Base-by-base conservation (phyloP, 1,140 invertebrate species). In the Brachionus calyciflorus region DNA sequence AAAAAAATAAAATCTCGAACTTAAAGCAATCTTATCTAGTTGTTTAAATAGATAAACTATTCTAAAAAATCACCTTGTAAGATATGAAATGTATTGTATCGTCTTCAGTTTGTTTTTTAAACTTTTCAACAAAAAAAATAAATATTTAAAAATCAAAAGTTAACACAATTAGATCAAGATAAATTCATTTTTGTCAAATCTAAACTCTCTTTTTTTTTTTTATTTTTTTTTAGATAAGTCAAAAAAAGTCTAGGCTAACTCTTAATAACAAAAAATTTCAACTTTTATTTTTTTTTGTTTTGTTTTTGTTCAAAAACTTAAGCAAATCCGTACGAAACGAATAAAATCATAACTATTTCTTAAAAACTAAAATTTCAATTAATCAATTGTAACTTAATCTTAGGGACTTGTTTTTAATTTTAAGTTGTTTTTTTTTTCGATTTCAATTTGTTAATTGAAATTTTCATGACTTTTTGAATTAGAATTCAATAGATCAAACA, bases 131-230 rank as follows among this genome's bases (percentile, higher is more conserved):
- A 19, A 60, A 37, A 60, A 60, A 37, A 33, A 60, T 60, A 60
- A 60, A 60, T 60, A 60, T 60, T 60, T 60, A 37, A 60, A 60
- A 60, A 60, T 60, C 55, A 60, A 60, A 60, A 60, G 55, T 60
- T 33, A 60, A 60, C 3, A 37, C 3, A 60, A 60, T 33, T 28
- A 12, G 55, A 60, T 60, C 30, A 60, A 60, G 55, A 60, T 60
- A 60, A 60, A 55, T 55, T 55, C 33, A 28, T 24, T 55, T 28
- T 28, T 28, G 28, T 28, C 33, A 28, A n/a, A 55, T 24, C 33
- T 55, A 28, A 55, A 28, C 53, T 55, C 53, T 55, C 33, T 55
- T 55, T 28, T 14, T 51, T 17, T 10, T 55, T 55, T 55, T 55
- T 28, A 28, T 55, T 55, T 33, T 55, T 28, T 24, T 55, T 55